Evolutionary conservation across 2,888 invertebrate genomes (phyloP).

Genomic region (Salticus scenicus): DNA sequence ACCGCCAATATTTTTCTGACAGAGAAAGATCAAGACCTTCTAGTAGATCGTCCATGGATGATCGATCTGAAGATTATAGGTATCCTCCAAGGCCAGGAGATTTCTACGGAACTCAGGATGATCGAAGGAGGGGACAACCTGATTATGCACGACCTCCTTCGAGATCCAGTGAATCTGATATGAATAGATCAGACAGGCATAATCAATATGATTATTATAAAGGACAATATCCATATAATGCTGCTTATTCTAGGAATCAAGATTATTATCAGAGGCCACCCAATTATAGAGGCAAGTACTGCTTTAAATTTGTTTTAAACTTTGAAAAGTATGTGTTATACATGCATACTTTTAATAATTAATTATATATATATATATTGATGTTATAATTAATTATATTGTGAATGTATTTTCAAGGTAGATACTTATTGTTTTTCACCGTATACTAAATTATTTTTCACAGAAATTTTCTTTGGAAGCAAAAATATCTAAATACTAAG

Average conservation of each 20-base stretch:
- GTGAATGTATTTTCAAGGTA: no score
- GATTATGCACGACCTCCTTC: constrained; percentile 66
- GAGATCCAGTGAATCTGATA: constrained; percentile 59
- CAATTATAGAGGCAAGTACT: constrained; percentile 43
- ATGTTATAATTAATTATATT: no score
- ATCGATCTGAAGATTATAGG: constrained; percentile 46
- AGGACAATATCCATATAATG: constrained; percentile 29
- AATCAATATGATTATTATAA: constrained; percentile 66
- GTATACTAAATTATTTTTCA: no score
- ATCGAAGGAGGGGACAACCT: constrained; percentile 28
- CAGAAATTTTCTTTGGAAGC: no score
- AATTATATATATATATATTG: no score
- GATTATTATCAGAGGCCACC: constrained; percentile 50
- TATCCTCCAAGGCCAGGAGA: constrained; percentile 22
- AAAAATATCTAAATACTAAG: no score
- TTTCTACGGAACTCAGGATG: constrained; percentile 6
- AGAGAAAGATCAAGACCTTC: constrained; percentile 71
- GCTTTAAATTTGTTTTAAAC: no score
- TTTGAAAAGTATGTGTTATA: no score
- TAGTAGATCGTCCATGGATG: constrained; percentile 64
- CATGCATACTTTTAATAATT: no score
- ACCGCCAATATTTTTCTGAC: constrained; percentile 67
- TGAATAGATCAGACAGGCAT: constrained; percentile 34
- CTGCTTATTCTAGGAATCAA: constrained; percentile 8
- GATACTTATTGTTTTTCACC: no score